Evolutionary conservation across 2,888 invertebrate species (phyloP).

Genomic region (Tribolium freemani): DNA sequence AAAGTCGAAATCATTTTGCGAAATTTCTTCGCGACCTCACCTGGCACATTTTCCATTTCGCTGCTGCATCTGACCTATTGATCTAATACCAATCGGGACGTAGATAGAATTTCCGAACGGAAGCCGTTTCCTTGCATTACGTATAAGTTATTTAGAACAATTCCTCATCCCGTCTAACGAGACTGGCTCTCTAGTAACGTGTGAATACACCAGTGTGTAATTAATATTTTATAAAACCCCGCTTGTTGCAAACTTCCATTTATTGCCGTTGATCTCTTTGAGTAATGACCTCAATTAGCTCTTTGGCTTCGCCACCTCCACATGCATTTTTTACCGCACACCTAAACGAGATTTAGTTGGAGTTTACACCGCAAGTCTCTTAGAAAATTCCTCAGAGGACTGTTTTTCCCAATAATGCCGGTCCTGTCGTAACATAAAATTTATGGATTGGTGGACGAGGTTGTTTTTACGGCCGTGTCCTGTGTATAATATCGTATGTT

Average conservation of each 20-base stretch:
- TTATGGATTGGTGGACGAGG: background rate
- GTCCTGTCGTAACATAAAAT: constrained; percentile 1
- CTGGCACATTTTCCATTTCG: background rate
- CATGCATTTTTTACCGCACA: background rate
- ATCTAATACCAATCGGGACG: background rate
- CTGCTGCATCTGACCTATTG: background rate
- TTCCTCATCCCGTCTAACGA: background rate
- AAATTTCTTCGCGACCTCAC: background rate
- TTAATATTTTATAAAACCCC: background rate
- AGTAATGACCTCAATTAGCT: background rate
- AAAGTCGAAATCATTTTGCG: too few relatives aligned
- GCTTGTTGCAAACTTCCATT: background rate
- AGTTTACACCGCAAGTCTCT: constrained; percentile 4
- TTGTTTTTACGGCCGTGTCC: constrained; percentile 28
- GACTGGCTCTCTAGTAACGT: background rate
- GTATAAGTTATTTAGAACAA: background rate
- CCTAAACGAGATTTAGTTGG: background rate
- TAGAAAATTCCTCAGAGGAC: constrained; percentile 3
- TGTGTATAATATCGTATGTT: constrained; percentile 20
- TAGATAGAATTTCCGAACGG: background rate
- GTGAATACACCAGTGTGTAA: background rate
- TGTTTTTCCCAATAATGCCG: constrained; percentile 4
- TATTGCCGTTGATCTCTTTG: background rate
- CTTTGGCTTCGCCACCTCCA: background rate
- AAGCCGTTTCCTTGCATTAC: background rate